phyloP scores from a whole-genome alignment of 2,797 vertebrate species.

The Lateolabrax maculatus region DNA sequence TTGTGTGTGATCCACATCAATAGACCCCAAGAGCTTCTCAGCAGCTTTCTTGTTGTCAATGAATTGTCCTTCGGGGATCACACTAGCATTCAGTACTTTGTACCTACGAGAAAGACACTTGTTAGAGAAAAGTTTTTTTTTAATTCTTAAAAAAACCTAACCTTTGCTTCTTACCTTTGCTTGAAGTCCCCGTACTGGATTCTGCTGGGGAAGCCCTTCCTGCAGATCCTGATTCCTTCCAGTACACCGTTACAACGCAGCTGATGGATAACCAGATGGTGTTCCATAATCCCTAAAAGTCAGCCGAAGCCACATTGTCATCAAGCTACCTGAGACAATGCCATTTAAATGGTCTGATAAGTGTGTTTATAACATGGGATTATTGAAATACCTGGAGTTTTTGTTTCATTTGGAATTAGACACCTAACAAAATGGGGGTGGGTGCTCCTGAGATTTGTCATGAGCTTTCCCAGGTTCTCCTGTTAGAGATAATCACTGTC shows the following conservation, averaged over 20 bases:
- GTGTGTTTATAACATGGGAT: not conserved
- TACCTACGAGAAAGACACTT: conserved; percentile 67
- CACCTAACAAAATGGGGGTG: conserved; percentile 92
- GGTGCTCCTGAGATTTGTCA: conserved; percentile 88
- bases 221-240: conserved; percentile 91
- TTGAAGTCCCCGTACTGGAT: conserved; percentile 91
- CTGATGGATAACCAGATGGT: conserved; percentile 89
- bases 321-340: not conserved
- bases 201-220: conserved; percentile 91
- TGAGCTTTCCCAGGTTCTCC: conserved; percentile 91
- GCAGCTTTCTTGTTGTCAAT: conserved; percentile 94
- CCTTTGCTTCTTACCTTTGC: conserved; percentile 88
- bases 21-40: conserved; percentile 91
- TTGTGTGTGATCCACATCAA: conserved; percentile 90
- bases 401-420: conserved; percentile 91
- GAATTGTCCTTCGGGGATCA: conserved; percentile 91
- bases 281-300: conserved; percentile 75
- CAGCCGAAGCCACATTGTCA: not conserved
- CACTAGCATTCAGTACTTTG: conserved; percentile 90
- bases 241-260: conserved; percentile 90
- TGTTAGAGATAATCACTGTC: conserved; percentile 53
- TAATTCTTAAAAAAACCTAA: conserved; percentile 79
- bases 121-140: not conserved
- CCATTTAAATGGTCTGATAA: not conserved
- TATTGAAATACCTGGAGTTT: conserved; percentile 87